phyloP scores from a whole-genome alignment of 2,888 invertebrate genomes.

The Ophraella communa region DNA sequence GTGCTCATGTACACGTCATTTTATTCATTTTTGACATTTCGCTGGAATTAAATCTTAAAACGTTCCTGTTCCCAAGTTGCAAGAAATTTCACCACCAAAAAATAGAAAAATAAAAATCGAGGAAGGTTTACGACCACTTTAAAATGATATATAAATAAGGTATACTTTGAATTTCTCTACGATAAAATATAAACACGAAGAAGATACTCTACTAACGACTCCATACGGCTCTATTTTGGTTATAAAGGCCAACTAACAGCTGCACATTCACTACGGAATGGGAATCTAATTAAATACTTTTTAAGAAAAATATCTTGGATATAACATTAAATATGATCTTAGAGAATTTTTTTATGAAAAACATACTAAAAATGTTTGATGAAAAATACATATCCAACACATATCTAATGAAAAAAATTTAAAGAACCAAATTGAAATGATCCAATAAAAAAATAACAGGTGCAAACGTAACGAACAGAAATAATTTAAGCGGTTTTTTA shows the following conservation, averaged over 20 bases:
- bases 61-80: neutral
- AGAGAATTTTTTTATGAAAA: neutral
- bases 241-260: neutral
- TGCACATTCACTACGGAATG: neutral
- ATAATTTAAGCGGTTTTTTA: no score
- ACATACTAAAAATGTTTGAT: no score
- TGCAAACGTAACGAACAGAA: no score
- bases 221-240: neutral
- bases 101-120: neutral
- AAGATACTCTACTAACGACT: constrained; percentile 2
- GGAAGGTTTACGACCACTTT: neutral
- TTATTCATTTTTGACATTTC: neutral
- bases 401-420: no score
- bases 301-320: neutral
- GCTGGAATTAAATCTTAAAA: neutral
- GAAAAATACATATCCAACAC: no score
- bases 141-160: constrained; percentile 6
- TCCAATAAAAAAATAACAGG: no score
- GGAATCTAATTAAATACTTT: neutral
- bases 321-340: neutral
- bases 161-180: neutral
- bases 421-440: no score
- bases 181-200: neutral
- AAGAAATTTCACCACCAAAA: neutral
- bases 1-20: no score